Evolutionary conservation across 2,797 vertebrate species (phyloP), one percentile per base, ranked within the genome.

Genomic region (Petrocephalus sullivani): DNA sequence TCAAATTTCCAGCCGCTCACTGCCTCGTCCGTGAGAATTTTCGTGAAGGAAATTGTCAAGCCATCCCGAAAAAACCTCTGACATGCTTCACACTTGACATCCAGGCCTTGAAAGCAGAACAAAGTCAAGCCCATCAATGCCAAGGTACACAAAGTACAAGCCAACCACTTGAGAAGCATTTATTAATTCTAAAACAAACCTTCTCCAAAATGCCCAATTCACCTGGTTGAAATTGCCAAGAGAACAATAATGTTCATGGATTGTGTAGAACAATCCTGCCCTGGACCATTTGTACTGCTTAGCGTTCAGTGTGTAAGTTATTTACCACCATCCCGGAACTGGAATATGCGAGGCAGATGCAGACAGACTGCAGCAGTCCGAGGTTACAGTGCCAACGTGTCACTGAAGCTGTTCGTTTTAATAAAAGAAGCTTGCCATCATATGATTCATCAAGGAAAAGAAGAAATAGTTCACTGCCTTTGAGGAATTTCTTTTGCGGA

Each of bases 1-100:
- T 99, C 98, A 96, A 99, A 99, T 94, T 99, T 99, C 98, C 98
- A 99, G 93, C 98, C 98, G 64, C 98, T 99, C 94, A 99, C 98
- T 90, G 98, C 98, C 94, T 99, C 98, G 71, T 99, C 98, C 67
- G 98, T 99, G 94, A 99, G 97, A 94, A 99, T 99, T 96, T 99
- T 99, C 92, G 98, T 99, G 93, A 99, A 99, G 90, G 98, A 99
- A 96, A 99, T 98, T 92, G 98, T 99, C 93, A 99, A 92, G 90
- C 98, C 98, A 95, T 99, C 98, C 93, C 98, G 95, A 94, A 99
- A 99, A 96, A 99, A 99, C 95, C 98, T 97, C 94, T 99, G 98
- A 95, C 98, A 99, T 51, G 98, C 98, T 96, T 99, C 98, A 93
- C 98, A 99, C 96, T 99, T 99, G 92, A 99, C 97, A 96, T 99